A percentile compares a stretch with the other conserved stretches of the same genome.
Evolutionary conservation across 2,113 vertebrate genomes (phyloP).

Genomic region (Xyliphius kryptos): DNA sequence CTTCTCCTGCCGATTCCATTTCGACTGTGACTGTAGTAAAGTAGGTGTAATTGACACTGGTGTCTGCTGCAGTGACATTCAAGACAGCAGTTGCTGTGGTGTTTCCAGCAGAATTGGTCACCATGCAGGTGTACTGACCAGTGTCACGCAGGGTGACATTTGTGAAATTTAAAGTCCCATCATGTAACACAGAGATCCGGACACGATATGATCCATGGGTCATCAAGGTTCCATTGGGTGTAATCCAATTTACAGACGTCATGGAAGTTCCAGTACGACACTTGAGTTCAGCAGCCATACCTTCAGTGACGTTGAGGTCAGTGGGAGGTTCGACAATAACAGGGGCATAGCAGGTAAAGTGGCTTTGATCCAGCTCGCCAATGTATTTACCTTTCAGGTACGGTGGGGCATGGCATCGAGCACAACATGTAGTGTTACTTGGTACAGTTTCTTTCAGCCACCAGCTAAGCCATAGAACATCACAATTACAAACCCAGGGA

Average conservation of each 20-base stretch:
- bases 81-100: constrained; percentile 90
- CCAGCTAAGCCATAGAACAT: constrained; percentile 95
- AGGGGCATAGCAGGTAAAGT: constrained; percentile 92
- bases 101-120: constrained; percentile 89
- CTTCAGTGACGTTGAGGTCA: constrained; percentile 93
- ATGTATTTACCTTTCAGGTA: constrained; percentile 82
- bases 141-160: constrained; percentile 95
- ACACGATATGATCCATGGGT: constrained; percentile 92
- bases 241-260: constrained; percentile 94
- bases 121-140: constrained; percentile 93
- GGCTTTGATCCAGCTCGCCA: constrained; percentile 88
- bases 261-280: constrained; percentile 92
- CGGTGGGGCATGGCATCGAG: constrained; percentile 88
- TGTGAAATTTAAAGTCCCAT: constrained; percentile 93
- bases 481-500: constrained; percentile 96
- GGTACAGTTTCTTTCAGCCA: constrained; percentile 94
- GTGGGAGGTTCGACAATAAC: constrained; percentile 94
- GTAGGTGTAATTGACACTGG: constrained; percentile 79
- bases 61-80: constrained; percentile 79
- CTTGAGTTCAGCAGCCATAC: constrained; percentile 96
- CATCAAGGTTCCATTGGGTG: constrained; percentile 92
- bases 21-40: constrained; percentile 92
- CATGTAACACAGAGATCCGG: constrained; percentile 89
- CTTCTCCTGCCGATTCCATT: constrained; percentile 70
- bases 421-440: constrained; percentile 94